A percentile compares a stretch with the other conserved stretches of the same genome.
phyloP scores from a whole-genome alignment of 1,140 invertebrate species.

The Pseudomyrmex sp. region DNA sequence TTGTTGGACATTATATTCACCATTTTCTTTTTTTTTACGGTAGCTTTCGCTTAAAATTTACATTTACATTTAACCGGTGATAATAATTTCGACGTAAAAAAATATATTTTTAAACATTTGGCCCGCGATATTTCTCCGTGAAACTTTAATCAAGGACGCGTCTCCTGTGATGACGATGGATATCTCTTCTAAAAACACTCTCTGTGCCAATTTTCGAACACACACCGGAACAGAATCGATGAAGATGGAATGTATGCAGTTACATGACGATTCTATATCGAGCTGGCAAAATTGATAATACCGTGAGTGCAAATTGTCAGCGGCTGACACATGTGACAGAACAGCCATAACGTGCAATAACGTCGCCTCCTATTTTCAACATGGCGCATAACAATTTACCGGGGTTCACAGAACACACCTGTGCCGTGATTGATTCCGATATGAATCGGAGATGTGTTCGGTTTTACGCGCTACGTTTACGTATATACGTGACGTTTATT shows the following conservation, averaged over 20 bases:
- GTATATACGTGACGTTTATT: constrained; percentile 33
- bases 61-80: too few relatives aligned
- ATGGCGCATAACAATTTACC: constrained; percentile 36
- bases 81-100: too few relatives aligned
- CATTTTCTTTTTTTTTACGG: not conserved
- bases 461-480: constrained; percentile 29
- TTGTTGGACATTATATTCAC: not conserved
- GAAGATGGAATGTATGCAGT: not conserved
- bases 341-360: constrained; percentile 26
- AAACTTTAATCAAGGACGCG: too few relatives aligned
- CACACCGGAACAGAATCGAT: not conserved
- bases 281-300: constrained; percentile 30
- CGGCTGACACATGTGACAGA: constrained; percentile 18
- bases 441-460: constrained; percentile 36
- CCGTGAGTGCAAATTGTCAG: constrained; percentile 15
- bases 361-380: constrained; percentile 38
- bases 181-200: too few relatives aligned
- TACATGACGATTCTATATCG: not conserved
- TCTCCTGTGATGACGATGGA: too few relatives aligned
- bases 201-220: too few relatives aligned
- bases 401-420: constrained; percentile 57
- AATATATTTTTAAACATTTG: too few relatives aligned
- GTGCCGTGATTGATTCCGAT: constrained; percentile 55
- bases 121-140: too few relatives aligned
- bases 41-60: too few relatives aligned